phyloP scores from a whole-genome alignment of 2,797 vertebrate genomes.

The Sebastolobus alascanus region DNA sequence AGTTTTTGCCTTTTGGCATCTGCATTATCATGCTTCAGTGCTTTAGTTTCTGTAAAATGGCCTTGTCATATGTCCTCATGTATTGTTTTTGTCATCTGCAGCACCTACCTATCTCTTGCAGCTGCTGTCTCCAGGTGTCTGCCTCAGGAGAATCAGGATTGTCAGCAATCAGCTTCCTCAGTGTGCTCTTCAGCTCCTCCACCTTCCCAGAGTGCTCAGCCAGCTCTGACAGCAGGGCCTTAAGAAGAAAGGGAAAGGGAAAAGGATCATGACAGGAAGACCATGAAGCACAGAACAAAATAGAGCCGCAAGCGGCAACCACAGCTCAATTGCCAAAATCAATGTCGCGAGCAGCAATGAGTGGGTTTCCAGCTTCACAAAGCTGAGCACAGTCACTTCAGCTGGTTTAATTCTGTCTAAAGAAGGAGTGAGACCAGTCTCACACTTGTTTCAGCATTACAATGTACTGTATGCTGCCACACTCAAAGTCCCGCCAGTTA shows the following conservation, averaged over 20 bases:
- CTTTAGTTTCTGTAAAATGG: background rate
- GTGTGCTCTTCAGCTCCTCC: conserved; percentile 90
- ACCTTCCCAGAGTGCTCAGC: conserved; percentile 92
- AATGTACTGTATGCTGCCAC: background rate
- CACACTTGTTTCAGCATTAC: background rate
- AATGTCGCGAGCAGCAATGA: background rate
- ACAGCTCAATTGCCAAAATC: background rate
- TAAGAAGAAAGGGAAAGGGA: conserved; percentile 17
- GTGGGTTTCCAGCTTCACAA: background rate
- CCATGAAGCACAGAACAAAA: background rate
- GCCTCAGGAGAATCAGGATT: conserved; percentile 94
- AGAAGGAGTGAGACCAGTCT: background rate
- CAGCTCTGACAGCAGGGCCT: conserved; percentile 94
- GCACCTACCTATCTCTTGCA: conserved; percentile 93
- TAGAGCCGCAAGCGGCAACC: too few species aligned
- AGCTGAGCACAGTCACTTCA: background rate
- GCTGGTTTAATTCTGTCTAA: background rate
- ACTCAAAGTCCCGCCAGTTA: background rate
- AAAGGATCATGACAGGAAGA: background rate
- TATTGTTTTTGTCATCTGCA: background rate
- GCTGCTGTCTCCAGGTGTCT: conserved; percentile 92
- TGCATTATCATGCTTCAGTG: background rate
- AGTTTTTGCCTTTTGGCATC: background rate
- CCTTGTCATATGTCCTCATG: background rate
- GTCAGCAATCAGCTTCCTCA: conserved; percentile 90